Evolutionary conservation across 2,113 vertebrate genomes (phyloP), one percentile per base, ranked within the genome.

Genomic region (Melanerpes aurifrons): DNA sequence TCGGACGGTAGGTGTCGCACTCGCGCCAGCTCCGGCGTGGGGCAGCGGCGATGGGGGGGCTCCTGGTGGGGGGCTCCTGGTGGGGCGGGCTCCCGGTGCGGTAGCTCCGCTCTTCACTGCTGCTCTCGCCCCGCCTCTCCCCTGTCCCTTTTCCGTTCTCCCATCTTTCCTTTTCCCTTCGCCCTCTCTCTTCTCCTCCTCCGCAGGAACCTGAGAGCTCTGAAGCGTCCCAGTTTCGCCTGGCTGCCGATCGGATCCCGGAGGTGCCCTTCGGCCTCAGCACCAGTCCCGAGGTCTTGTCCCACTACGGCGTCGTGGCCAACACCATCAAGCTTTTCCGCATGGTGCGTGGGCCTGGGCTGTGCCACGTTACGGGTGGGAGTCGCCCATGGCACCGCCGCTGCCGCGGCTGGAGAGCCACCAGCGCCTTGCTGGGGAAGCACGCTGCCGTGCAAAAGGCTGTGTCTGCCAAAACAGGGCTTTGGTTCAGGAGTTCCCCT

Each of bases 271-370:
- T 98, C 50, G 98, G 98, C 28, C 83, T 99, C 68, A 98, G 98
- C 96, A 97, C 67, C 17, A 95, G 76, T 71, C 94, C 98, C 35
- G 96, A 98, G 20, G 97, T 98, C 43, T 98, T 98, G 97, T 91
- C 94, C 5, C 96, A 97, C 79, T 98, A 98, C 94, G 97, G 95
- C 83, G 47, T 98, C 67, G 81, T 96, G 22, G 94, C 95, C 0
- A 98, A 96, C 94, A 97, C 98, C 40, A 96, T 99, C 72, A 61
- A 93, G 61, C 71, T 99, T 56, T 99, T 99, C 93, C 98, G 99
- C 86, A 98, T 97, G 98, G 99, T 99, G 94, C 90, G 97, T 93
- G 83, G 26, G 21, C 8, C 29, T 66, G 57, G 37, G 31, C 32
- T n/a, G 76, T 6, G 56, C 32, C 24, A 53, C 22, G 12, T 53